phyloP scores from a whole-genome alignment of 1,140 invertebrate genomes.

The Drosophila sp. region DNA sequence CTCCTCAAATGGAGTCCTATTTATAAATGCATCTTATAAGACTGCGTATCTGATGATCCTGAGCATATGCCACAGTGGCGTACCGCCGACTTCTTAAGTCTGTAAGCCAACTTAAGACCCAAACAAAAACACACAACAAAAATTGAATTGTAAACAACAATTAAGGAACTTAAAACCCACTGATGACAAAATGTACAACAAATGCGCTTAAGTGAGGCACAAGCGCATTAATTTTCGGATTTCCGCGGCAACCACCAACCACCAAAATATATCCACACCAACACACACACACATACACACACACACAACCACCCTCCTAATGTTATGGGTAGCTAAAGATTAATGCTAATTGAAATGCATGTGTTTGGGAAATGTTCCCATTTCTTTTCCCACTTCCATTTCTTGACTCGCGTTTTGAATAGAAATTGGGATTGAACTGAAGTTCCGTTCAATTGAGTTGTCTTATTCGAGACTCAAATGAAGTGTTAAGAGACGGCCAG shows the following conservation, averaged over 20 bases:
- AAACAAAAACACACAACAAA: conserved; percentile 28
- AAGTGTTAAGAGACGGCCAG: conserved; percentile 68
- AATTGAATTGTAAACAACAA: conserved; percentile 75
- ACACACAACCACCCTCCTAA: conserved; percentile 8
- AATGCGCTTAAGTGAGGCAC: conserved; percentile 38
- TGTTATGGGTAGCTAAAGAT: conserved; percentile 32
- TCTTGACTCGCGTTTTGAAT: background rate
- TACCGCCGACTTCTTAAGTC: conserved; percentile 23
- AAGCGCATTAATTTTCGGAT: conserved; percentile 44
- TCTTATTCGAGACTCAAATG: conserved; percentile 55
- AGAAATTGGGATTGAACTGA: conserved; percentile 3
- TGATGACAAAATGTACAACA: conserved; percentile 45
- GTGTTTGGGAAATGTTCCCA: conserved; percentile 21
- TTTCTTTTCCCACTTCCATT: background rate
- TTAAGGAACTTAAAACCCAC: conserved; percentile 57
- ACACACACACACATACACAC: background rate
- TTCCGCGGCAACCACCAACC: conserved; percentile 32
- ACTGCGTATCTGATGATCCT: background rate
- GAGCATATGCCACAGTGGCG: conserved; percentile 29
- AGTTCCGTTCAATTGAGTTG: conserved; percentile 6
- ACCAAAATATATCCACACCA: conserved; percentile 21
- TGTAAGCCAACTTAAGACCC: conserved; percentile 31
- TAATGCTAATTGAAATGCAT: conserved; percentile 58
- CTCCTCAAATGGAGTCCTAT: background rate
- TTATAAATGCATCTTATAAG: conserved; percentile 19